Evolutionary conservation across 1,140 invertebrate genomes (phyloP).

Genomic region (Orius insidiosus): DNA sequence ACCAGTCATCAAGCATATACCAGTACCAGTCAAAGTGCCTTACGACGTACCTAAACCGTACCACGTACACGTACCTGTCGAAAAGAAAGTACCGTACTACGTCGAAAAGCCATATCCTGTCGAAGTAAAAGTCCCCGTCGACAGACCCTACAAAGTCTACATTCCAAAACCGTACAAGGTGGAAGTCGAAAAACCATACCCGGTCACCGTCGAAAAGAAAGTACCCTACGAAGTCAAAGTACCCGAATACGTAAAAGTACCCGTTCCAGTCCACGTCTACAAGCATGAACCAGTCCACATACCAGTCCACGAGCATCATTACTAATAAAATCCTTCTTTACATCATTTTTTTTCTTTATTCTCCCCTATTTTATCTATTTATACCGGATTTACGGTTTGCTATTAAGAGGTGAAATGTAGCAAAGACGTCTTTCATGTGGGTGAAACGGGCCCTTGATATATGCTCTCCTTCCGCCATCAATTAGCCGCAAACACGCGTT

Average conservation of each 20-base stretch:
- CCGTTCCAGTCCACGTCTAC: conserved; percentile 59
- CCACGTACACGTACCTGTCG: conserved; percentile 36
- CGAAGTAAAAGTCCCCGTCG: conserved; percentile 30
- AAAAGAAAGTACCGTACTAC: conserved; percentile 50
- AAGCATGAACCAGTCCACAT: conserved; percentile 32
- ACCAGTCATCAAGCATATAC: conserved; percentile 11
- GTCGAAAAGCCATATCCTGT: conserved; percentile 50
- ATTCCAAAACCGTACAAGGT: conserved; percentile 36
- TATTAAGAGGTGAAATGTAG: conserved; percentile 12
- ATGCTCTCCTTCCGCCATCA: conserved; percentile 10
- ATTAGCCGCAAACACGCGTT: conserved; percentile 7
- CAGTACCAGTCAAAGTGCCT: conserved; percentile 11
- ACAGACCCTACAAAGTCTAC: conserved; percentile 34
- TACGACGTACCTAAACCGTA: conserved; percentile 13
- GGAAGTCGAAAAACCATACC: conserved; percentile 29
- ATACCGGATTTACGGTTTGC: neutral
- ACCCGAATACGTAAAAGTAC: conserved; percentile 59
- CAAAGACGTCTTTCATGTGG: conserved; percentile 10
- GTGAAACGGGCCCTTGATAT: neutral
- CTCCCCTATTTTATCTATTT: no score
- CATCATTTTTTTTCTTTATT: no score
- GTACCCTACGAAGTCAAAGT: conserved; percentile 46
- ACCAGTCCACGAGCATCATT: conserved; percentile 31
- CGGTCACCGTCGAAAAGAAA: conserved; percentile 25
- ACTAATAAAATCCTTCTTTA: no score